Evolutionary conservation across 2,888 invertebrate genomes (phyloP).

Genomic region (Drosophila picticornis): DNA sequence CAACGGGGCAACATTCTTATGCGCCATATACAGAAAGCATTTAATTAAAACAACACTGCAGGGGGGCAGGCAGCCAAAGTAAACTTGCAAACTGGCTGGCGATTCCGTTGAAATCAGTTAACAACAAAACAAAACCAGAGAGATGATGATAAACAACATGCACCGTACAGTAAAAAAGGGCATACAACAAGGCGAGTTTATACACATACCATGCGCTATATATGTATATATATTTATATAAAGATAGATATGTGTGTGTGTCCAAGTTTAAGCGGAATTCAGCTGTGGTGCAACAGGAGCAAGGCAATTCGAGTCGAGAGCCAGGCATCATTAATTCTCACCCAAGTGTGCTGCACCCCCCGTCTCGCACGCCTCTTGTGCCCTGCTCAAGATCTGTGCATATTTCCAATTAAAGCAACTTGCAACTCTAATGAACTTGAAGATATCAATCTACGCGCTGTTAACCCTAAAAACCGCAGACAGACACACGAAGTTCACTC

Average conservation of each 20-base stretch:
- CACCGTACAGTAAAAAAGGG: constrained; percentile 26
- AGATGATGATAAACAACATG: constrained; percentile 1
- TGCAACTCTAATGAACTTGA: constrained; percentile 80
- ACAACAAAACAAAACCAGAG: constrained; percentile 33
- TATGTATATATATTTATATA: background rate
- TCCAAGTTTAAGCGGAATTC: constrained; percentile 70
- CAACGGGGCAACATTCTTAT: constrained; percentile 6
- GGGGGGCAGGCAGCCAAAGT: constrained; percentile 8
- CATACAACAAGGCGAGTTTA: constrained; percentile 20
- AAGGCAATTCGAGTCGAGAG: constrained; percentile 29
- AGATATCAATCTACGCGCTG: constrained; percentile 81
- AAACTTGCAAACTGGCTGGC: constrained; percentile 11
- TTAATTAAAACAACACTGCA: constrained; percentile 63
- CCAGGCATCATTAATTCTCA: constrained; percentile 77
- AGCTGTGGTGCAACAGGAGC: constrained; percentile 36
- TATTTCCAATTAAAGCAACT: constrained; percentile 79
- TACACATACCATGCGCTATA: constrained; percentile 1
- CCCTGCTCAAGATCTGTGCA: constrained; percentile 54
- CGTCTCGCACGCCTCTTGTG: background rate
- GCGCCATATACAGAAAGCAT: constrained; percentile 54
- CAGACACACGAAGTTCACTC: constrained; percentile 40
- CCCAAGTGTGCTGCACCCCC: constrained; percentile 68
- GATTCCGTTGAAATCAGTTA: constrained; percentile 72
- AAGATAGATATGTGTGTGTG: constrained; percentile 29
- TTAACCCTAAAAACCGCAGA: constrained; percentile 73